A percentile compares a stretch with the other conserved stretches of the same genome.
Conservation (phyloP, 2,113 vertebrate genomes). For the Otolemur garnettii region DNA sequence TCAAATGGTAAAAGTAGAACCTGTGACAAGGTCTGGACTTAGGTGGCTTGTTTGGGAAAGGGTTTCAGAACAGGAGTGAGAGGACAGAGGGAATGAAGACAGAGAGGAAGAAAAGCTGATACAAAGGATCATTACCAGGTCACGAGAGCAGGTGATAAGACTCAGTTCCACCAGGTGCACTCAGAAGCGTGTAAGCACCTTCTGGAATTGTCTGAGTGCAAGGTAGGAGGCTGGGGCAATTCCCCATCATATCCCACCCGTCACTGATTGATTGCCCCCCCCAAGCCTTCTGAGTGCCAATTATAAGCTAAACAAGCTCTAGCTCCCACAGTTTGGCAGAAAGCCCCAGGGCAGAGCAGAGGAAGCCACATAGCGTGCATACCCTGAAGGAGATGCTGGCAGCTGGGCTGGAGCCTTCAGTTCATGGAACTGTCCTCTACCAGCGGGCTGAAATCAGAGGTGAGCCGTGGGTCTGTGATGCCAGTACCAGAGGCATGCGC, state of each 20-base stretch:
- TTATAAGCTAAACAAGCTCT: constrained; percentile 4
- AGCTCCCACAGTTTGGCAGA: background rate
- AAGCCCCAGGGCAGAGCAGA: background rate
- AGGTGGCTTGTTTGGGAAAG: background rate
- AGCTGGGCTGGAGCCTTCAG: background rate
- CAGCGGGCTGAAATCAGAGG: background rate
- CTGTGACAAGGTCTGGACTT: background rate
- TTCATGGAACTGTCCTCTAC: background rate
- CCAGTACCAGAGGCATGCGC: background rate
- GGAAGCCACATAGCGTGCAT: background rate
- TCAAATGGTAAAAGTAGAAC: background rate
- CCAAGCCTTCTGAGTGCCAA: background rate
- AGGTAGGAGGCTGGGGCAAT: background rate
- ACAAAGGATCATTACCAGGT: background rate
- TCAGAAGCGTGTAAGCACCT: background rate
- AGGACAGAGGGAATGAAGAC: background rate
- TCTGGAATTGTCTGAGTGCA: background rate
- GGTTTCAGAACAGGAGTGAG: background rate
- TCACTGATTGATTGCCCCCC: background rate
- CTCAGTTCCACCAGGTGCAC: background rate
- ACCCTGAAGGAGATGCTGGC: background rate
- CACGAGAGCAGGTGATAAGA: background rate
- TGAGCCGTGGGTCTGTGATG: background rate
- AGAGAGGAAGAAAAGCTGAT: background rate
- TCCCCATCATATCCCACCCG: background rate